Evolutionary conservation across 2,888 invertebrate genomes (phyloP).

Genomic region (Cosmorhoe ocellata): DNA sequence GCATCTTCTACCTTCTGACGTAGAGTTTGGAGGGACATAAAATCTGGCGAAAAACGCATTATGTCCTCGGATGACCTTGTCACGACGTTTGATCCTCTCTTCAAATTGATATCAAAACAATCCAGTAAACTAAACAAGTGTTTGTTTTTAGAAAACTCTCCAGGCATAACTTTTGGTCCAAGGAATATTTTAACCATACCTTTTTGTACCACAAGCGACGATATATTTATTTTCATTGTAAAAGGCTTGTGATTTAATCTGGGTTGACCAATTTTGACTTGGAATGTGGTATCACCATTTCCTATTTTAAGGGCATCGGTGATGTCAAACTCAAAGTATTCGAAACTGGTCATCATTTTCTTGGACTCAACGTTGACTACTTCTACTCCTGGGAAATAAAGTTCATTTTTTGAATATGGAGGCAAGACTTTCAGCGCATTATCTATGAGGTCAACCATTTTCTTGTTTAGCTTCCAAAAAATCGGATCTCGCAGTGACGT

Average conservation of each 20-base stretch:
- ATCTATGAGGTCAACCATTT: slow-evolving; percentile 80
- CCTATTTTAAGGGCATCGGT: slow-evolving; percentile 80
- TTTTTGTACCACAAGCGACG: slow-evolving; percentile 82
- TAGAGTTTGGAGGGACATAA: slow-evolving; percentile 82
- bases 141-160: slow-evolving; percentile 74
- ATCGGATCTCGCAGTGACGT: slow-evolving; percentile 87
- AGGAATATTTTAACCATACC: slow-evolving; percentile 85
- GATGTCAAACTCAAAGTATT: slow-evolving; percentile 84
- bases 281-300: slow-evolving; percentile 54
- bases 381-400: slow-evolving; percentile 84
- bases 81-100: slow-evolving; percentile 84
- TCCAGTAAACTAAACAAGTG: slow-evolving; percentile 84
- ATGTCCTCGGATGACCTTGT: slow-evolving; percentile 84
- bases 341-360: slow-evolving; percentile 85
- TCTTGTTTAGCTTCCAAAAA: slow-evolving; percentile 86
- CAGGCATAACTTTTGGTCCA: slow-evolving; percentile 86
- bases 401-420: slow-evolving; percentile 82
- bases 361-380: slow-evolving; percentile 84
- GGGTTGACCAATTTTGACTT: slow-evolving; percentile 78
- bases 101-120: slow-evolving; percentile 81
- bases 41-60: slow-evolving; percentile 82
- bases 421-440: slow-evolving; percentile 81
- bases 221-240: slow-evolving; percentile 83
- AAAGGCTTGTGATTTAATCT: slow-evolving; percentile 89
- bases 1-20: slow-evolving; percentile 84